These are phyloP conservation scores for Cyclina sinensis DNA, from an alignment of 1,140 invertebrate species.

Conservation along the genomic window DNA sequence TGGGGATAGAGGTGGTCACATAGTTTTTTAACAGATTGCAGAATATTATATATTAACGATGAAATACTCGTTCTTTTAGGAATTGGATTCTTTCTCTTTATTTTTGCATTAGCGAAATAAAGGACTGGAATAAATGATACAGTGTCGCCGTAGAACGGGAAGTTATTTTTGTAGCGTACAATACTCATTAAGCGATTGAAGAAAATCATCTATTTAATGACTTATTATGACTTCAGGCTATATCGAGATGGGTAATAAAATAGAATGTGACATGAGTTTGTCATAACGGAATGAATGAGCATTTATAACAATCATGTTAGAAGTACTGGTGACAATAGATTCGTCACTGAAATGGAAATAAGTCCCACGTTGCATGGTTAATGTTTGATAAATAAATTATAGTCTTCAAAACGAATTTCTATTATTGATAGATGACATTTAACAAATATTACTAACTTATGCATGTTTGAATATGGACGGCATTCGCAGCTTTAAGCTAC, in stretches of 20 bases:
- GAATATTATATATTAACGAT: too few species aligned
- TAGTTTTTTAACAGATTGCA: too few species aligned
- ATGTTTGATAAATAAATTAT: neutral
- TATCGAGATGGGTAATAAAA: neutral
- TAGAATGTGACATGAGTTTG: conserved; percentile 16
- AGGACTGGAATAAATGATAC: too few species aligned
- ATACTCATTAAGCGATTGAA: neutral
- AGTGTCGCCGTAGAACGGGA: too few species aligned
- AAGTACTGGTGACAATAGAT: neutral
- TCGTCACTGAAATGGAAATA: neutral
- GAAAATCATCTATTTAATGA: conserved; percentile 26
- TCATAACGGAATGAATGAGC: conserved; percentile 13
- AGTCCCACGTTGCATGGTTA: neutral
- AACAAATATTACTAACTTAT: too few species aligned
- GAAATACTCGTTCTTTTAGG: too few species aligned
- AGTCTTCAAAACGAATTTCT: neutral
- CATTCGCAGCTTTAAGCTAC: too few species aligned
- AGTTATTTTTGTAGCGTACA: neutral
- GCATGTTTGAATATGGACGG: too few species aligned
- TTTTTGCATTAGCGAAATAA: too few species aligned
- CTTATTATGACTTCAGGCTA: neutral
- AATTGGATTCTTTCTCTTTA: too few species aligned
- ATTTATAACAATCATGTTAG: neutral
- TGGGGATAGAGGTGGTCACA: too few species aligned
- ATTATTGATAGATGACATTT: neutral